phyloP scores from a whole-genome alignment of 2,797 vertebrate species.

The Mastacembelus armatus region DNA sequence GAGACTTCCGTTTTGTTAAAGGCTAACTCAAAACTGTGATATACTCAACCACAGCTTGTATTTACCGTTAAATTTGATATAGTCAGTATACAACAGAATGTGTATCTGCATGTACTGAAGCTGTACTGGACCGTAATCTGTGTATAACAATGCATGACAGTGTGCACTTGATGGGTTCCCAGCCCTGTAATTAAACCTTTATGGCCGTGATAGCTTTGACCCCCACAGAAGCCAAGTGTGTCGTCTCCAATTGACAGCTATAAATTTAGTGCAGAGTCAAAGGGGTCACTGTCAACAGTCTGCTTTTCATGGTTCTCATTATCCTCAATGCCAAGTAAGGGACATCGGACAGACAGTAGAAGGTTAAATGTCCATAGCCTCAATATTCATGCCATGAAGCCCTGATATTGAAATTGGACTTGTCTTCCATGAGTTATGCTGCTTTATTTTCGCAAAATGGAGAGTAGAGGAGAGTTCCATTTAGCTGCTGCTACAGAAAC shows the following conservation, averaged over 20 bases:
- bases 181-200: constrained; percentile 70
- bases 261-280: constrained; percentile 67
- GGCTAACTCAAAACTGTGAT: neutral
- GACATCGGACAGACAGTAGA: constrained; percentile 46
- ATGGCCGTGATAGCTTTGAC: constrained; percentile 63
- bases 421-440: constrained; percentile 7
- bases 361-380: constrained; percentile 54
- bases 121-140: constrained; percentile 5
- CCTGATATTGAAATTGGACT: constrained; percentile 3
- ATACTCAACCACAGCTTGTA: neutral
- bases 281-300: constrained; percentile 75
- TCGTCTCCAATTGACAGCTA: constrained; percentile 51
- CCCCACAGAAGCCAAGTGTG: constrained; percentile 48
- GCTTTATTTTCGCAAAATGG: constrained; percentile 31
- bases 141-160: constrained; percentile 17
- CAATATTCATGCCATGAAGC: constrained; percentile 48
- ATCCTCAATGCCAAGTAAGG: constrained; percentile 69
- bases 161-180: constrained; percentile 17
- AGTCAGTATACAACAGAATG: too few relatives aligned
- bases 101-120: neutral
- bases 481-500: constrained; percentile 32
- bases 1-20: neutral
- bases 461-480: constrained; percentile 31
- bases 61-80: neutral
- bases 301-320: constrained; percentile 75